phyloP scores from a whole-genome alignment of 2,113 vertebrate species.

The Siphamia tubifer region DNA sequence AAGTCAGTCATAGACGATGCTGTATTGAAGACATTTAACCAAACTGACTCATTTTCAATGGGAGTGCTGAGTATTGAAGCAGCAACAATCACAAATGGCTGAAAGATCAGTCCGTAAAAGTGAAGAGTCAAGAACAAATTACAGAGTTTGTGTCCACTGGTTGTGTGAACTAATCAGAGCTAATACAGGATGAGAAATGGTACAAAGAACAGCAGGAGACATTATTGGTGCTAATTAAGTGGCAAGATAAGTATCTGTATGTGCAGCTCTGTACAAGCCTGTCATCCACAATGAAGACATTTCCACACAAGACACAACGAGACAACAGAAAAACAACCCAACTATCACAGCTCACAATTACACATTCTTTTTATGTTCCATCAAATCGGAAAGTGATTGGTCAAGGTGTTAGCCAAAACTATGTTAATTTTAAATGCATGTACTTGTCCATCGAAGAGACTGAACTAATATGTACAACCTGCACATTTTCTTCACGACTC shows the following conservation, averaged over 20 bases:
- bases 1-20: slow-evolving; percentile 8
- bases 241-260: not conserved
- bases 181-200: slow-evolving; percentile 37
- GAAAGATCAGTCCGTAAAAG: slow-evolving; percentile 61
- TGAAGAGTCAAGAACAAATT: slow-evolving; percentile 20
- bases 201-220: not conserved
- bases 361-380: no score
- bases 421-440: no score
- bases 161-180: slow-evolving; percentile 37
- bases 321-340: no score
- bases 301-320: no score
- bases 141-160: slow-evolving; percentile 6
- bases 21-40: slow-evolving; percentile 56
- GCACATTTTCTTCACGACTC: not conserved
- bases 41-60: slow-evolving; percentile 1
- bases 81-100: slow-evolving; percentile 18
- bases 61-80: slow-evolving; percentile 19
- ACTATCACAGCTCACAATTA: no score
- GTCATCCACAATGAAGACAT: no score
- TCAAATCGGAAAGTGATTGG: no score
- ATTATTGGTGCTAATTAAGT: slow-evolving; percentile 22
- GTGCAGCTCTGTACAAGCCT: not conserved
- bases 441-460: no score
- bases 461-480: no score
- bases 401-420: no score